Evolutionary conservation across 2,888 invertebrate genomes (phyloP).

Genomic region (Pollenia amentaria): DNA sequence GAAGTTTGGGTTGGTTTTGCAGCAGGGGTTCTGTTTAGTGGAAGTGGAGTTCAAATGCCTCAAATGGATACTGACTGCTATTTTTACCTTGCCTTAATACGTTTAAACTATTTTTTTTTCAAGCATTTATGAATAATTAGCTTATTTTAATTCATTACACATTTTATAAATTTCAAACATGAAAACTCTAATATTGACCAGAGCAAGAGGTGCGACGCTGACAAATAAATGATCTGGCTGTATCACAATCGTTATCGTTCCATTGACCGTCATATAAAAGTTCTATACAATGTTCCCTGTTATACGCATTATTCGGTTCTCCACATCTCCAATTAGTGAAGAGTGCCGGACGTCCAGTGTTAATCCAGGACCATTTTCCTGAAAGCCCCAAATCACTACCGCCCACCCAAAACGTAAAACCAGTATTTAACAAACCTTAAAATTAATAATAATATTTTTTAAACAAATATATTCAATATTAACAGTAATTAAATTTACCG

Average conservation of each 20-base stretch:
- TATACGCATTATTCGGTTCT: conserved; percentile 2
- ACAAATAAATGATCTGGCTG: background rate
- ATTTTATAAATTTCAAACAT: too few relatives aligned
- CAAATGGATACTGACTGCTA: too few relatives aligned
- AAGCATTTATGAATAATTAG: too few relatives aligned
- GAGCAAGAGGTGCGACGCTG: background rate
- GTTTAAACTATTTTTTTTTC: too few relatives aligned
- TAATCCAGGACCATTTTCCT: conserved; percentile 6
- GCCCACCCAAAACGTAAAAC: conserved; percentile 4
- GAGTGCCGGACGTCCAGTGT: background rate
- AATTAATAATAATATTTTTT: too few relatives aligned
- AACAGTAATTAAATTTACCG: background rate
- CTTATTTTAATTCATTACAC: too few relatives aligned
- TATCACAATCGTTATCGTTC: conserved; percentile 31
- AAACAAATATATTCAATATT: background rate
- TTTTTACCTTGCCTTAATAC: too few relatives aligned
- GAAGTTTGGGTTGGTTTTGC: too few relatives aligned
- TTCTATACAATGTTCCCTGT: conserved; percentile 30
- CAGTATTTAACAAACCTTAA: background rate
- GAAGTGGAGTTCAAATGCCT: too few relatives aligned
- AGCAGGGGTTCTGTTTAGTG: too few relatives aligned
- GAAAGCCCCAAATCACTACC: background rate
- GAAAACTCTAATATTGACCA: too few relatives aligned
- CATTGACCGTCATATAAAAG: conserved; percentile 21
- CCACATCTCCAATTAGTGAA: conserved; percentile 7